Base-by-base conservation (phyloP, 2,113 vertebrate genomes). In the Gallinago jamesoni region DNA sequence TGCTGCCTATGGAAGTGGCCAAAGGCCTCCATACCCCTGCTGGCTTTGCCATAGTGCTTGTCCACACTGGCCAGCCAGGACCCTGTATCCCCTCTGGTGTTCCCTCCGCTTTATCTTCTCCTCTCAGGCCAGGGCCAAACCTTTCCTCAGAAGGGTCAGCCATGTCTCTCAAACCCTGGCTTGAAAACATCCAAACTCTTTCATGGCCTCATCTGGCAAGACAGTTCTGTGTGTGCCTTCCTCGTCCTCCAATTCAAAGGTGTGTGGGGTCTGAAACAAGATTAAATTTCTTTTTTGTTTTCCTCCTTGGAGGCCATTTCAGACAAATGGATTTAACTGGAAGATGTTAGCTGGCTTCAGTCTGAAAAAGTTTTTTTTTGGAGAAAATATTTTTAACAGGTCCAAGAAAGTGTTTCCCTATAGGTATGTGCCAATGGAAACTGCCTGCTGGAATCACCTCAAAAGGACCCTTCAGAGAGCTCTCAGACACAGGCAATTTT, bases 1-100 rank as follows among this genome's bases (percentile, higher is more conserved):
- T 47, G 41, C 53, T 1, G 3, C 37, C 22, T 7, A 14, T 1
- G 9, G 57, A 59, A 43, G 48, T 2, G 9, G 68, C 35, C 11
- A 3, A 55, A 21, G 27, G n/a, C 6, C 19, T 57, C 37, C 7
- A 1, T 5, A 24, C 5, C 5, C 6, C 0, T 8, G 1, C 9
- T 8, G 41, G 37, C 33, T 66, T 60, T 60, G 37, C 59, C 19
- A 5, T 7, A 20, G 33, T 67, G 52, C 68, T 80, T 4, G 4
- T 31, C 25, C 7, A 5, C 35, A 11, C 4, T 2, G 2, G 17
- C 3, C 37, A 45, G 10, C 41, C 3, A 4, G 35, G 39, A 79
- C 20, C 18, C 43, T 1, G 2, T 18, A 48, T 14, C 9, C 10
- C 16, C 14, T 76, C 43, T 24, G 18, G 8, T 27, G 8, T 39